phyloP scores from a whole-genome alignment of 2,888 invertebrate genomes.

The Andrena fulva region DNA sequence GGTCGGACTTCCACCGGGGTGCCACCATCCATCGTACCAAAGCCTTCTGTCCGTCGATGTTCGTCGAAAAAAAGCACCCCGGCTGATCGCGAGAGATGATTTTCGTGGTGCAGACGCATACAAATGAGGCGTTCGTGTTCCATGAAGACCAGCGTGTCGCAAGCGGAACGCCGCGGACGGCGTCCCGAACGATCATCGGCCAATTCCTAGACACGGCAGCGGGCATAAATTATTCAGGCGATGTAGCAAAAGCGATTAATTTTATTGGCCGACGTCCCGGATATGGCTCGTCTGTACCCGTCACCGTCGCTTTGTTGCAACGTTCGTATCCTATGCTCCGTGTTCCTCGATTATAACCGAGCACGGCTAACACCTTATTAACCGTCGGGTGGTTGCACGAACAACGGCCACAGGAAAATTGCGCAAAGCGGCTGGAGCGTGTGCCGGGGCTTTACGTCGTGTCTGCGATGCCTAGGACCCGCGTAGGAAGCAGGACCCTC shows the following conservation, averaged over 20 bases:
- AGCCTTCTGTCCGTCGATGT: neutral
- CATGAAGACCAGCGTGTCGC: slow-evolving; percentile 51
- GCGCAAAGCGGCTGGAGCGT: slow-evolving; percentile 63
- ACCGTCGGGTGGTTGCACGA: slow-evolving; percentile 65
- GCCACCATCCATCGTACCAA: neutral
- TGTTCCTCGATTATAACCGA: slow-evolving; percentile 71
- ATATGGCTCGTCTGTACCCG: slow-evolving; percentile 81
- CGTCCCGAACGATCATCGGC: slow-evolving; percentile 63
- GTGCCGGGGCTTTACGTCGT: slow-evolving; percentile 34
- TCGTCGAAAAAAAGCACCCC: slow-evolving; percentile 1
- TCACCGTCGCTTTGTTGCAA: slow-evolving; percentile 78
- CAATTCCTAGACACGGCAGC: slow-evolving; percentile 71
- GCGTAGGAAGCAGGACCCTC: slow-evolving; percentile 32
- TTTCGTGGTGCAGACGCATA: slow-evolving; percentile 50
- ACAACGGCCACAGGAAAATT: slow-evolving; percentile 66
- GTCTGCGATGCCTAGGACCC: slow-evolving; percentile 27
- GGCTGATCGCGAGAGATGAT: slow-evolving; percentile 27
- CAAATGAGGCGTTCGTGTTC: slow-evolving; percentile 47
- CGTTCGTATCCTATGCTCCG: slow-evolving; percentile 72
- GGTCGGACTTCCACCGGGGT: neutral
- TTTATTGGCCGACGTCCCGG: slow-evolving; percentile 81
- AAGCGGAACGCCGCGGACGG: slow-evolving; percentile 52
- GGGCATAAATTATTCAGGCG: slow-evolving; percentile 80
- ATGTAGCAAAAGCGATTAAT: slow-evolving; percentile 81
- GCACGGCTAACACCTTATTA: slow-evolving; percentile 72